Percentiles rank a stretch among this genome's conserved stretches.
These are phyloP conservation scores for Tigriopus californicus DNA, from an alignment of 2,888 invertebrate genomes.

Conservation along the genomic window DNA sequence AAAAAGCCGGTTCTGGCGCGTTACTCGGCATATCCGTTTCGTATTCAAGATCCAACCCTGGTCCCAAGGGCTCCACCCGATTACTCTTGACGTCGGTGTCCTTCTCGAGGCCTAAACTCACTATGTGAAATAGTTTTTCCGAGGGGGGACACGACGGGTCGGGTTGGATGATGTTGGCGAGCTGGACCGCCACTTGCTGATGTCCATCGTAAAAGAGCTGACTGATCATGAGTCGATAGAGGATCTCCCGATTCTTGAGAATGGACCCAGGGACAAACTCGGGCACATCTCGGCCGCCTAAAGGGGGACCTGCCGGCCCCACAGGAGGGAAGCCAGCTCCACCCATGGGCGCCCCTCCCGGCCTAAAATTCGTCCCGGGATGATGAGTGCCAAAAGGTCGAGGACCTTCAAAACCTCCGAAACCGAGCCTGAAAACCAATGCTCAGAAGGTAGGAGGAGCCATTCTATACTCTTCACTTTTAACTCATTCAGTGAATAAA, in stretches of 20 bases:
- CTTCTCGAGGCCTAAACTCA: conserved; percentile 62
- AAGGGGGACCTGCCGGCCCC: too few relatives aligned
- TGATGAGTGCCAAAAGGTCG: too few relatives aligned
- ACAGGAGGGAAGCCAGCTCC: too few relatives aligned
- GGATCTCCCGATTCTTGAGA: neutral
- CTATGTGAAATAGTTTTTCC: conserved; percentile 68
- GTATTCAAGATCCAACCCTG: conserved; percentile 73
- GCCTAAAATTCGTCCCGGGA: too few relatives aligned
- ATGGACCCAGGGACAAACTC: neutral
- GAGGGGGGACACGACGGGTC: conserved; percentile 91
- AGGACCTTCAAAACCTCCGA: too few relatives aligned
- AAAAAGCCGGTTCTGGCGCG: conserved; percentile 88
- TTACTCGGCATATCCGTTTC: conserved; percentile 83
- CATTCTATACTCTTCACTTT: too few relatives aligned
- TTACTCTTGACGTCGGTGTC: conserved; percentile 36
- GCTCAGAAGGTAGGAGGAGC: too few relatives aligned
- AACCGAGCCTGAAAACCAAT: too few relatives aligned
- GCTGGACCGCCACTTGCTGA: conserved; percentile 63
- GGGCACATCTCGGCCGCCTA: neutral
- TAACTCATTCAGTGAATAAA: too few relatives aligned
- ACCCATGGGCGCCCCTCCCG: too few relatives aligned
- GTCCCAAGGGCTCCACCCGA: conserved; percentile 16
- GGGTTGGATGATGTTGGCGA: conserved; percentile 66
- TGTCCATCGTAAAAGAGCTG: conserved; percentile 95
- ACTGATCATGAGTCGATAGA: conserved; percentile 13